phyloP scores from a whole-genome alignment of 2,888 invertebrate species.

The Dermolepida albohirtum region DNA sequence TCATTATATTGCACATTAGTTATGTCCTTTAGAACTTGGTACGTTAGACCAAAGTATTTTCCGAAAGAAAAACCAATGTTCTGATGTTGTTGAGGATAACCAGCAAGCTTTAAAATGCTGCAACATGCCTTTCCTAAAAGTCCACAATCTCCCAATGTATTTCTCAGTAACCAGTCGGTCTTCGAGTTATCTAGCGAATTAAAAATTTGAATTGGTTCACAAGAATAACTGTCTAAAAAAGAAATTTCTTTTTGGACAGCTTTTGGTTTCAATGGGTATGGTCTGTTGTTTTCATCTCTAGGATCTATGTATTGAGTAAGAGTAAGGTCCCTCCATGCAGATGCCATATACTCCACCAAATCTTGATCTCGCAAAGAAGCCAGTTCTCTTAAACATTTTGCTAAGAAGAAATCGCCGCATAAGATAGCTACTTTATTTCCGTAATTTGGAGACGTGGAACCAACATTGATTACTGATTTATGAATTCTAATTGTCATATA shows the following conservation, averaged over 20 bases:
- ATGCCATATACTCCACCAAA: constrained; percentile 88
- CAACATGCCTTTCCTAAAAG: constrained; percentile 86
- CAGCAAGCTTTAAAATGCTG: constrained; percentile 83
- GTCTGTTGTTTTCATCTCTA: constrained; percentile 84
- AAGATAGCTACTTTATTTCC: constrained; percentile 94
- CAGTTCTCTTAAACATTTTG: constrained; percentile 86
- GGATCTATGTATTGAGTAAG: constrained; percentile 89
- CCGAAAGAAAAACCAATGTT: constrained; percentile 84
- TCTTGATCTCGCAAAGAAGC: constrained; percentile 82
- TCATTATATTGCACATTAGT: constrained; percentile 9
- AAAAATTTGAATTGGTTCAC: constrained; percentile 53
- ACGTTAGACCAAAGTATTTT: constrained; percentile 87
- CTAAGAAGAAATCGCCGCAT: constrained; percentile 88
- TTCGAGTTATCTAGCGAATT: constrained; percentile 71
- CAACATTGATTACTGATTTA: constrained; percentile 79
- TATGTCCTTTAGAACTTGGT: constrained; percentile 71
- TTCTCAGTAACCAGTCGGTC: constrained; percentile 82
- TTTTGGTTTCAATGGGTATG: constrained; percentile 72
- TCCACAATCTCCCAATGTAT: constrained; percentile 80
- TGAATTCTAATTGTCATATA: constrained; percentile 91
- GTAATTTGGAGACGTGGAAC: constrained; percentile 77
- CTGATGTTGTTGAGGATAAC: constrained; percentile 79
- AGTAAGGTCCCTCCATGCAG: constrained; percentile 86
- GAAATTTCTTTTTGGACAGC: constrained; percentile 45
- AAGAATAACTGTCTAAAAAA: constrained; percentile 50